Evolutionary conservation across 2,797 vertebrate genomes (phyloP).

Genomic region (Enteromius treurensis): DNA sequence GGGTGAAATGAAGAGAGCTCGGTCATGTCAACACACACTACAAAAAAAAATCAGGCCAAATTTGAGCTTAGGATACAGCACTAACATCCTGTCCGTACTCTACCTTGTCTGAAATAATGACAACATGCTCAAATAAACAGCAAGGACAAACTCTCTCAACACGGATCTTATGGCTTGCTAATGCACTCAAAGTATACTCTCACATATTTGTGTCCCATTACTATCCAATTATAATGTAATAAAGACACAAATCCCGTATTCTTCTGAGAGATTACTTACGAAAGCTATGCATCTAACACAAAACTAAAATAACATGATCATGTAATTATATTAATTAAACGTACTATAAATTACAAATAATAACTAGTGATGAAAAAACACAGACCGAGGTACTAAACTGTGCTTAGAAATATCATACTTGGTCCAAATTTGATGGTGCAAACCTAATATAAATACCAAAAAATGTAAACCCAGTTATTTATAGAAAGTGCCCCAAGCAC

Average conservation of each 20-base stretch:
- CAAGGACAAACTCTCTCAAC: conserved; percentile 10
- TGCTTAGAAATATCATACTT: not conserved
- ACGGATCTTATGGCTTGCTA: not conserved
- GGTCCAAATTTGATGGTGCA: not conserved
- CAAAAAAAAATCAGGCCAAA: conserved; percentile 4
- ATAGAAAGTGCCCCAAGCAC: not conserved
- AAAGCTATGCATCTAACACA: not conserved
- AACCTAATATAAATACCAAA: not conserved
- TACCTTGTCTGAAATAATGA: conserved; percentile 32
- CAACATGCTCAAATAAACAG: conserved; percentile 48
- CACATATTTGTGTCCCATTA: not conserved
- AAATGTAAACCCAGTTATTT: not conserved
- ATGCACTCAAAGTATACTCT: not conserved
- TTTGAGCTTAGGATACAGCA: not conserved
- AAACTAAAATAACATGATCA: not conserved
- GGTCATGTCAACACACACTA: not conserved
- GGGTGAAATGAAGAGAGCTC: not conserved
- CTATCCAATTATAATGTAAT: not conserved
- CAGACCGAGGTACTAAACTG: not conserved
- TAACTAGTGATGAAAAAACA: not conserved
- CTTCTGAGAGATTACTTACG: not conserved
- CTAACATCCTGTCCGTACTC: conserved; percentile 12
- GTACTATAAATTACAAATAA: not conserved
- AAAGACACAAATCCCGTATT: not conserved
- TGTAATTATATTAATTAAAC: not conserved